Evolutionary conservation across 2,888 invertebrate species (phyloP), one percentile per base, ranked within the genome.

Genomic region (Cataglyphis albicans): DNA sequence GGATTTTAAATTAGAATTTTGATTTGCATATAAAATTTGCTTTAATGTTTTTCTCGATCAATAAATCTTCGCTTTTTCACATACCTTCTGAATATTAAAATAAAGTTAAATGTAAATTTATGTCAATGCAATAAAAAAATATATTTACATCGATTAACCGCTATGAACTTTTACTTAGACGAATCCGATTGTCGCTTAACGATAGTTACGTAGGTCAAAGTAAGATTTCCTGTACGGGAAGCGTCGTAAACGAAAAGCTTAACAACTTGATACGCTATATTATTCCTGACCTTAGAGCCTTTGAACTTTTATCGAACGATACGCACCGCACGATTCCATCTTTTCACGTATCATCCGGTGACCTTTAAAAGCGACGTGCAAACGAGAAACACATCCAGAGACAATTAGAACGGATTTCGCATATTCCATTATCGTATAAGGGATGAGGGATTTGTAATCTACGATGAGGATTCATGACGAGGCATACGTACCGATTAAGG

Each of bases 271-370:
- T 44, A 9, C 73, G 29, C 32, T 59, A 72, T 59, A 41, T 57
- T 35, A 44, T 32, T 72, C 35, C 25, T 80, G 73, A 73, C 59
- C 78, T 80, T 80, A 78, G 32, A 80, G 78, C 74, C 74, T 73
- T 80, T 80, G 78, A 59, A 80, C 32, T 52, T 80, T 21, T 80
- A 59, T 72, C 41, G 76, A 70, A 70, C 76, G 63, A 0, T 59
- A 59, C 61, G 75, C 29, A 65, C 15, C 38, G 57, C 44, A 32
- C 59, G 73, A 18, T 80, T 59, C 78, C 78, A 80, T 80, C 48
- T 80, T 72, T 78, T 44, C 44, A 29, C 15, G 41, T 41, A 68
- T 29, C 44, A 48, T 72, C 15, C 18, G 32, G 35, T 73, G 74
- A 72, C 74, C 78, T 80, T 80, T 80, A 76, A n/a, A n/a, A 41